Evolutionary conservation across 2,797 vertebrate species (phyloP), one percentile per base, ranked within the genome.

Genomic region (Sternarchorhynchus goeldii): DNA sequence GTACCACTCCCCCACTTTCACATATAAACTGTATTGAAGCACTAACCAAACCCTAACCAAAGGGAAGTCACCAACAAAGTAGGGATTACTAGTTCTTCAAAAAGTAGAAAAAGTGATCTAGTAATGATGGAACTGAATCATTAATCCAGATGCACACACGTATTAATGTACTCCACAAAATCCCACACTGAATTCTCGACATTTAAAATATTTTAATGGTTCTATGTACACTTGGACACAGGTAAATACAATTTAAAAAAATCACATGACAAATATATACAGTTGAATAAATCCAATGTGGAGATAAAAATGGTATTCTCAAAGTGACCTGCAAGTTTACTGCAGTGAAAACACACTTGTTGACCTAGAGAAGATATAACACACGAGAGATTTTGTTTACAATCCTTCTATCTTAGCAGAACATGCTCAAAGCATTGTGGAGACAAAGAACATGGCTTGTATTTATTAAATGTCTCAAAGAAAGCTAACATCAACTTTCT

Each of bases 171-270:
- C 5, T 34, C 5, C 1, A 71, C 25, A 57, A 16, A n/a, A 31
- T 5, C 56, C 20, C 25, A 25, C 12, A 69, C 25, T 18, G 14
- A 55, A 29, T 20, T 20, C 29, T 55, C 16, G 68, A 71, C 50
- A 32, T 57, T 69, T 50, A 17, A 69, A 55, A 14, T n/a, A 25
- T 50, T 70, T 69, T 69, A 69, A 69, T 70, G 50, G 50, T 2
- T 56, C 50, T 70, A 70, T 70, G 45, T 53, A 20, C 20, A 32
- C 25, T 69, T 69, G 2, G 16, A 70, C 17, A 17, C 2, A 31
- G n/a, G 31, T 12, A 10, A 50, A 50, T 56, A 70, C 29, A 57
- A 57, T 36, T 57, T n/a, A n/a, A 34, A 71, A 71, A 57, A 56
- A 56, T 56, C 68, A 34, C 31, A 55, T 4, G 65, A 67, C 36